Base-by-base conservation (phyloP, 1,140 invertebrate genomes). In the Popillia japonica region DNA sequence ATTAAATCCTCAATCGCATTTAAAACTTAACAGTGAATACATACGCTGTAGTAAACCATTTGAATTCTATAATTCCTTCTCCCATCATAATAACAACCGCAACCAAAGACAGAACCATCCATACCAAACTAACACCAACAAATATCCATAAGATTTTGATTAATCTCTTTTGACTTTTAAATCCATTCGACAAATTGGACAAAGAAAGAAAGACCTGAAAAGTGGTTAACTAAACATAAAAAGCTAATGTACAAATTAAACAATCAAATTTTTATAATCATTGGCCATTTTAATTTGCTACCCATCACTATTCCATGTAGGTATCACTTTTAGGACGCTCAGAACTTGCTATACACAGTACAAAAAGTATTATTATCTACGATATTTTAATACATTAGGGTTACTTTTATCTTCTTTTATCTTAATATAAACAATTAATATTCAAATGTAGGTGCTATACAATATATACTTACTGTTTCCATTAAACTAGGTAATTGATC, bases 401-500 rank as follows among this genome's bases (percentile, higher is more conserved):
- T n/a, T n/a, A n/a, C n/a, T n/a, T n/a, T n/a, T n/a, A n/a, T n/a
- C n/a, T n/a, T 4, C 27, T 34, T 34, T 34, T 2, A 34, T 4
- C 27, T 34, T 34, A 34, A 34, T 34, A 1, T 34, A 2, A 34
- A 34, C 4, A 34, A 34, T 34, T n/a, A n/a, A 34, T 42, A 75
- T 20, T 64, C 20, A 17, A 64, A 59, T 73, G 68, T 6, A 9
- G 48, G 44, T n/a, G n/a, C n/a, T n/a, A n/a, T n/a, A n/a, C n/a
- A n/a, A n/a, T 48, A 17, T 48, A 17, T 7, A 87, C 88, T 88
- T 81, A 95, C 95, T 81, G 94, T 91, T 87, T 97, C 96, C 92
- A 97, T 96, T n/a, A 97, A 87, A 87, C 95, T 94, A 84, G 95
- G 94, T 40, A 97, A 86, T 80, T 96, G 94, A 85, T 97, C 95